A percentile compares a stretch with the other conserved stretches of the same genome.
Conservation (phyloP, 2,888 invertebrate genomes). For the Congeria kusceri region DNA sequence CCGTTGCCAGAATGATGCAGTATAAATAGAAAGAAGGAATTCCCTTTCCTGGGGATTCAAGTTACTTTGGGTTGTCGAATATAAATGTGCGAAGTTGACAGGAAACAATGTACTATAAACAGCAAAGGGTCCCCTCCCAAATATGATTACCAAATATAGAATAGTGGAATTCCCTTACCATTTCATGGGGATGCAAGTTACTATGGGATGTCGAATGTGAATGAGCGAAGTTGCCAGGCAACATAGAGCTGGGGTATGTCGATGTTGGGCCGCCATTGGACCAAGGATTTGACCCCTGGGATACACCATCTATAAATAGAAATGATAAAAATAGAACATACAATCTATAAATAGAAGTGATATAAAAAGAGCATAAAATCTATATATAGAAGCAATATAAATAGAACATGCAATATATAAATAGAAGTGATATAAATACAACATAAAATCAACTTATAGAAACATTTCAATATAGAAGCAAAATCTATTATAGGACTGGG, state of each 20-base stretch:
- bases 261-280: slow-evolving; percentile 80
- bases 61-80: too few species aligned
- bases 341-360: background rate
- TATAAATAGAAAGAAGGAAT: too few species aligned
- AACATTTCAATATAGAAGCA: background rate
- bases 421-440: slow-evolving; percentile 22
- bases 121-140: too few species aligned
- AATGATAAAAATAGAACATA: slow-evolving; percentile 3
- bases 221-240: slow-evolving; percentile 82
- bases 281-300: slow-evolving; percentile 81
- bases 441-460: background rate
- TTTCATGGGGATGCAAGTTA: slow-evolving; percentile 83
- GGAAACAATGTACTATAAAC: too few species aligned
- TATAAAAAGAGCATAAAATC: background rate
- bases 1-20: too few species aligned
- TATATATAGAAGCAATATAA: too few species aligned
- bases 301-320: slow-evolving; percentile 66
- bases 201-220: slow-evolving; percentile 84
- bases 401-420: slow-evolving; percentile 69
- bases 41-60: too few species aligned
- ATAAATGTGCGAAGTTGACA: too few species aligned
- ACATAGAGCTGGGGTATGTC: slow-evolving; percentile 82
- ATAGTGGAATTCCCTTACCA: slow-evolving; percentile 68
- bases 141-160: too few species aligned
- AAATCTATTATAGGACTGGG: too few species aligned